Evolutionary conservation across 2,888 invertebrate species (phyloP).

Genomic region (Conus canariensis): DNA sequence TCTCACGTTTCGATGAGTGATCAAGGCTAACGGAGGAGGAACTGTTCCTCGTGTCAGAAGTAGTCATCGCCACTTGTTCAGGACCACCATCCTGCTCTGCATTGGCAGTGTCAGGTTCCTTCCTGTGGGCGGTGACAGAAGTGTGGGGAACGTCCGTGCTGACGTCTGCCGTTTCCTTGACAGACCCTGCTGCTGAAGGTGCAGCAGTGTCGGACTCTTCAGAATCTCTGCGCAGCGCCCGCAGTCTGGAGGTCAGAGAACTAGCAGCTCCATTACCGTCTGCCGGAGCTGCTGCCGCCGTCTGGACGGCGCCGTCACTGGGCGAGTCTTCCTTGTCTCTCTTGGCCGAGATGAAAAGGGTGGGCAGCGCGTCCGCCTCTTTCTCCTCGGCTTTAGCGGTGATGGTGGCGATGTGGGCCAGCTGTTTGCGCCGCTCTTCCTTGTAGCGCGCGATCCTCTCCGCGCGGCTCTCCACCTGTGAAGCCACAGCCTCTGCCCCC

Average conservation of each 20-base stretch:
- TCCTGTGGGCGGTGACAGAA: neutral
- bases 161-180: neutral
- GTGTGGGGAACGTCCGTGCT: neutral
- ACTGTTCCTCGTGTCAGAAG: neutral
- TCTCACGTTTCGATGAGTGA: neutral
- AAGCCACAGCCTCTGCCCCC: neutral
- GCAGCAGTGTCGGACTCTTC: neutral
- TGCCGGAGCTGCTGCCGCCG: neutral
- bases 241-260: conserved; percentile 14
- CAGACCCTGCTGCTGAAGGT: neutral
- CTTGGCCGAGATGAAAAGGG: conserved; percentile 33
- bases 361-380: conserved; percentile 28
- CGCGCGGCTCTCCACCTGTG: conserved; percentile 71
- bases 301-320: neutral
- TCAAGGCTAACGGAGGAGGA: neutral
- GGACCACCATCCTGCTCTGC: neutral
- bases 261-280: neutral
- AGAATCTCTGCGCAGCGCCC: neutral
- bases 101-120: neutral
- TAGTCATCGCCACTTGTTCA: neutral
- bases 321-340: conserved; percentile 29
- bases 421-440: conserved; percentile 86
- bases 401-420: conserved; percentile 69
- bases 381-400: conserved; percentile 8
- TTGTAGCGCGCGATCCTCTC: conserved; percentile 87